These are phyloP conservation scores for Danio choprae DNA, from an alignment of 2,797 vertebrate genomes.

Conservation along the genomic window DNA sequence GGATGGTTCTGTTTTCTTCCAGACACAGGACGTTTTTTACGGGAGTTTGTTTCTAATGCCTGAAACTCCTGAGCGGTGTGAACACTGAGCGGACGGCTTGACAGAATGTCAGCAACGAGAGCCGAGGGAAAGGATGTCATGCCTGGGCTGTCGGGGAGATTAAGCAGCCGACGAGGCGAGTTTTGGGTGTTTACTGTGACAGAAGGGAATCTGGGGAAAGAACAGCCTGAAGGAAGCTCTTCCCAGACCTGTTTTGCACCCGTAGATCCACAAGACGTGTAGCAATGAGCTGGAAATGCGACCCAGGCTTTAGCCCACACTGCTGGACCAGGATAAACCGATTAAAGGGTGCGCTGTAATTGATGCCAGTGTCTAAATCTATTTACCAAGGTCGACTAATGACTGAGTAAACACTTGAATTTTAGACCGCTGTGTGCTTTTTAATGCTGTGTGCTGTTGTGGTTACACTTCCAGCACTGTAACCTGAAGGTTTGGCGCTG, in stretches of 20 bases:
- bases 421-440: background rate
- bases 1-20: constrained; percentile 1
- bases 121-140: constrained; percentile 50
- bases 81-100: constrained; percentile 19
- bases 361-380: constrained; percentile 28
- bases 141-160: constrained; percentile 55
- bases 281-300: constrained; percentile 30
- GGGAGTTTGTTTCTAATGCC: constrained; percentile 22
- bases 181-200: constrained; percentile 53
- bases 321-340: constrained; percentile 13
- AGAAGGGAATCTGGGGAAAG: constrained; percentile 39
- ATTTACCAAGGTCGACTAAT: constrained; percentile 27
- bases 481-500: background rate
- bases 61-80: constrained; percentile 4
- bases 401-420: background rate
- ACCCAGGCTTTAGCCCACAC: constrained; percentile 23
- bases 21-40: background rate
- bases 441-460: background rate
- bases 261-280: constrained; percentile 29
- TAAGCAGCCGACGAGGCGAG: constrained; percentile 61
- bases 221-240: constrained; percentile 41
- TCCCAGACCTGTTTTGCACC: constrained; percentile 16
- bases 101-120: constrained; percentile 47
- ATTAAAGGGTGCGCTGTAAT: constrained; percentile 16
- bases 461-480: background rate